Conservation (phyloP, 92 coral and sea anemone genomes). For the Diadumene lineata region DNA sequence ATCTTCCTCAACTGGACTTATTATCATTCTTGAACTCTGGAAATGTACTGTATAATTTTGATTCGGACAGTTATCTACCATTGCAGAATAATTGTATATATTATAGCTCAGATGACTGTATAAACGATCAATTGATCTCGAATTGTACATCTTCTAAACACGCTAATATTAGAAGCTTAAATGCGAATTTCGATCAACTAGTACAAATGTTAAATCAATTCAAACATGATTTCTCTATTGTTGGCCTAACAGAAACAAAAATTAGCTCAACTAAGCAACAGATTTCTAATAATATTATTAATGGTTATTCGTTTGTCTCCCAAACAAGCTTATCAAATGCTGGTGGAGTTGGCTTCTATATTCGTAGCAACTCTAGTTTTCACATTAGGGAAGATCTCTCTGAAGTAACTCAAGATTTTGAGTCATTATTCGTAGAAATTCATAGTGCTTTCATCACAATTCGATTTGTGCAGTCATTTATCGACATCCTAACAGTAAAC, state of each 20-base stretch:
- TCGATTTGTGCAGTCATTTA: slow-evolving; percentile 12
- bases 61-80: slow-evolving; percentile 37
- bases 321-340: slow-evolving; percentile 40
- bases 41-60: slow-evolving; percentile 2
- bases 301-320: slow-evolving; percentile 42
- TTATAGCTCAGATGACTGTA: slow-evolving; percentile 33
- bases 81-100: slow-evolving; percentile 29
- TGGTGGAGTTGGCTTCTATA: slow-evolving; percentile 43
- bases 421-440: slow-evolving; percentile 6
- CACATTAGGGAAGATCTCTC: background rate
- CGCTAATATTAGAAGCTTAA: slow-evolving; percentile 43
- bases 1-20: background rate
- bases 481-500: background rate
- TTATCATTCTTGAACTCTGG: background rate
- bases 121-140: slow-evolving; percentile 21
- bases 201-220: slow-evolving; percentile 29
- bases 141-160: slow-evolving; percentile 20
- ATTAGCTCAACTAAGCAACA: slow-evolving; percentile 14
- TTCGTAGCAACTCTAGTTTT: background rate
- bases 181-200: slow-evolving; percentile 43
- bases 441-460: slow-evolving; percentile 2
- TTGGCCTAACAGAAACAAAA: slow-evolving; percentile 46
- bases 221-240: slow-evolving; percentile 28
- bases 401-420: background rate
- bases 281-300: slow-evolving; percentile 23